phyloP scores from a whole-genome alignment of 2,113 vertebrate genomes.

The Dicentrarchus labrax region DNA sequence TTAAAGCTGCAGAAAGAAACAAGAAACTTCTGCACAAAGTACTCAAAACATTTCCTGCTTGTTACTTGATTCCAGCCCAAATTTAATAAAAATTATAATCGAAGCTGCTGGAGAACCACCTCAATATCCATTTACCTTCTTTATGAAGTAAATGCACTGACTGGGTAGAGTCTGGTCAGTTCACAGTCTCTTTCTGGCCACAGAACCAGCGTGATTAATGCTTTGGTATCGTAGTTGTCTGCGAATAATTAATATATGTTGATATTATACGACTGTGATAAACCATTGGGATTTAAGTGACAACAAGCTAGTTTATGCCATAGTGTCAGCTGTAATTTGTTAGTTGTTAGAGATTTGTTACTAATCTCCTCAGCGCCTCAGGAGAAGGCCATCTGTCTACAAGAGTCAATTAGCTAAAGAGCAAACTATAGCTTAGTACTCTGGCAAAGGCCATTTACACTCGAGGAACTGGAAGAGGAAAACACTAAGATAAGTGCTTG shows the following conservation, averaged over 20 bases:
- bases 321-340: constrained; percentile 30
- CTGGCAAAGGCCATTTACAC: background rate
- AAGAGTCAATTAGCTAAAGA: constrained; percentile 65
- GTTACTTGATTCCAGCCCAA: background rate
- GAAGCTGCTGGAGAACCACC: background rate
- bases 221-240: background rate
- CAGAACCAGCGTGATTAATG: background rate
- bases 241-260: background rate
- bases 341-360: constrained; percentile 59
- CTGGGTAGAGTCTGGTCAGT: background rate
- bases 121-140: constrained; percentile 9
- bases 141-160: background rate
- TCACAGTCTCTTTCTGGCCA: background rate
- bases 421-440: constrained; percentile 40
- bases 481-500: background rate
- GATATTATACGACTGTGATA: background rate
- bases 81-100: background rate
- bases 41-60: background rate
- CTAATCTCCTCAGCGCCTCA: constrained; percentile 68
- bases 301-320: constrained; percentile 19
- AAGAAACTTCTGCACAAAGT: background rate
- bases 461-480: background rate
- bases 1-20: background rate
- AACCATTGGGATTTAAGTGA: constrained; percentile 17
- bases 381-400: constrained; percentile 68